Conservation (phyloP, 35 echinoderm and acorn worm genomes). For the Anneissia japonica region DNA sequence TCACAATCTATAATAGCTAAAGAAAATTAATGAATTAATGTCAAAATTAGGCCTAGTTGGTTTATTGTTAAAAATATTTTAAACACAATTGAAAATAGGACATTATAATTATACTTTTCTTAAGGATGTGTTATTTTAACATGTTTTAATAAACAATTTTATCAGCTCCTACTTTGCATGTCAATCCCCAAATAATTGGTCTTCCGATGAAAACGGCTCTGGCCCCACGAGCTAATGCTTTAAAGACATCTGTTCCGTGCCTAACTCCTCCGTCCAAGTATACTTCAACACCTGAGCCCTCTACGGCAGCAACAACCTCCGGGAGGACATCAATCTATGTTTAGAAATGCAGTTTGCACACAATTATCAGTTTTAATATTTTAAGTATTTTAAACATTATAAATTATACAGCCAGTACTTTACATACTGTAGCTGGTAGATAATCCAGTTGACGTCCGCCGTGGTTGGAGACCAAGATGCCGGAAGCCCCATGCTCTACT, state of each 20-base stretch:
- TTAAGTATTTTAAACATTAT: no score
- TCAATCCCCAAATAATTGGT: not conserved
- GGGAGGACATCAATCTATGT: not conserved
- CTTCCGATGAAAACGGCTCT: not conserved
- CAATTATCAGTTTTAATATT: no score
- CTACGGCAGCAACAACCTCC: not conserved
- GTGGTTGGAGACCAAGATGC: slow-evolving; percentile 42
- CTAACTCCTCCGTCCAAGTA: not conserved
- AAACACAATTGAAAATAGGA: no score
- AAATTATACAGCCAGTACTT: not conserved
- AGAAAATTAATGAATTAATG: no score
- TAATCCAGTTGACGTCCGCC: slow-evolving; percentile 47
- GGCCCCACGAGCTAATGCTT: not conserved
- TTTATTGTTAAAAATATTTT: no score
- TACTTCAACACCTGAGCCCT: not conserved
- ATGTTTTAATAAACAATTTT: no score
- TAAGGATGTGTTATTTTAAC: no score
- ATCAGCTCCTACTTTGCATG: not conserved
- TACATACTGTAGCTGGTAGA: slow-evolving; percentile 36
- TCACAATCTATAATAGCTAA: no score
- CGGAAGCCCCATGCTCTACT: slow-evolving; percentile 35
- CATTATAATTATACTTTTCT: no score
- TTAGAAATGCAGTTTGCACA: no score
- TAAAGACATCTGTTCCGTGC: not conserved
- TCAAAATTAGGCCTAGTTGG: no score